Evolutionary conservation across 2,113 vertebrate species (phyloP).

Genomic region (Australoheros scitulus): DNA sequence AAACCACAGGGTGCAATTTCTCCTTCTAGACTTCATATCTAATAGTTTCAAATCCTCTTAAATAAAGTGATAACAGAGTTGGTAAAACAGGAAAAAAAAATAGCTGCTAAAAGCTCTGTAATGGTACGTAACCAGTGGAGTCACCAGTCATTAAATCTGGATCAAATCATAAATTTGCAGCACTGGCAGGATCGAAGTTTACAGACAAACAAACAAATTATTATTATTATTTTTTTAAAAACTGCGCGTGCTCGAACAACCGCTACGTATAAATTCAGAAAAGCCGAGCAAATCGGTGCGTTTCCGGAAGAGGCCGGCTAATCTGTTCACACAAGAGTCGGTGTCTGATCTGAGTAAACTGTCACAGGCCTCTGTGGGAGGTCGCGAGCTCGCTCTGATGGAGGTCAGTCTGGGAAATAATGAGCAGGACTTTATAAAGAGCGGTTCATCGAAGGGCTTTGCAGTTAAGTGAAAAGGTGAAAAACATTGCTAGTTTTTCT

Average conservation of each 20-base stretch:
- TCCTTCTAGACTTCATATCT: conserved; percentile 38
- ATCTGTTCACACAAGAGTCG: conserved; percentile 36
- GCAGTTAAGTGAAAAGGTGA: conserved; percentile 19
- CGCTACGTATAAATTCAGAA: conserved; percentile 1
- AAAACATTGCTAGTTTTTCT: conserved; percentile 3
- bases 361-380: conserved; percentile 49
- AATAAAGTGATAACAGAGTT: conserved; percentile 37
- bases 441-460: background rate
- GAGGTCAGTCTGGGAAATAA: conserved; percentile 48
- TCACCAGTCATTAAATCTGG: conserved; percentile 39
- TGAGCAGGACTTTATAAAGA: conserved; percentile 24
- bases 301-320: conserved; percentile 18
- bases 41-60: conserved; percentile 24
- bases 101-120: background rate
- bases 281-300: background rate
- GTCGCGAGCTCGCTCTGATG: conserved; percentile 28
- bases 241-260: background rate
- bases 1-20: conserved; percentile 32
- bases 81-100: background rate
- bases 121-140: conserved; percentile 7
- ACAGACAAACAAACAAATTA: background rate
- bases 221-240: background rate
- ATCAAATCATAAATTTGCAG: background rate
- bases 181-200: background rate
- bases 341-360: conserved; percentile 44